Evolutionary conservation across 2,797 vertebrate species (phyloP).

Genomic region (Acrocephalus scirpaceus): DNA sequence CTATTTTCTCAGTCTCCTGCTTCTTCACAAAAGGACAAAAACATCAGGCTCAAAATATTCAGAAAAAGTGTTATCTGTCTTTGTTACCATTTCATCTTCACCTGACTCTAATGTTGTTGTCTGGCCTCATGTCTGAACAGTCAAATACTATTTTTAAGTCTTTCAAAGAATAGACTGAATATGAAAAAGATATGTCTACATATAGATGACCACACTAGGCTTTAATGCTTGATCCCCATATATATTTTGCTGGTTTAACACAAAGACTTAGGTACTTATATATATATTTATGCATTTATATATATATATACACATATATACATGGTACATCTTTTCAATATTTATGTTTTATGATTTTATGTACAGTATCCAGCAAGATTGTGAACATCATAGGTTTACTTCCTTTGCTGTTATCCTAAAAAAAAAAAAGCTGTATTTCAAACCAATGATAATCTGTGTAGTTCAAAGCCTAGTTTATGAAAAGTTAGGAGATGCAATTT

Average conservation of each 20-base stretch:
- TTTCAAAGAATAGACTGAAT: background rate
- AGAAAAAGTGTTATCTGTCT: background rate
- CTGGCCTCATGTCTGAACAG: background rate
- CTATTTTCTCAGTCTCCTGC: constrained; percentile 34
- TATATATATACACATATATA: no score
- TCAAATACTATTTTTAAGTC: background rate
- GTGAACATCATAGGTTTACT: background rate
- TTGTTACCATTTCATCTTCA: background rate
- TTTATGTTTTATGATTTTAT: background rate
- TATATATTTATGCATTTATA: background rate
- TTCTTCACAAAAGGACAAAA: constrained; percentile 24
- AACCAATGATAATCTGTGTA: background rate
- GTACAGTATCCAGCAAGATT: background rate
- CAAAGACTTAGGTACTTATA: background rate
- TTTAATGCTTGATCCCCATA: background rate
- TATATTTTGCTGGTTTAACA: background rate
- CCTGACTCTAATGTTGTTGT: background rate
- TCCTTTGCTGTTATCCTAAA: background rate
- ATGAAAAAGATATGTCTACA: background rate
- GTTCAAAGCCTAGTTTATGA: background rate
- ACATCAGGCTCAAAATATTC: background rate
- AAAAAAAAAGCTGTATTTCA: background rate
- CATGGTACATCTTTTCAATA: background rate
- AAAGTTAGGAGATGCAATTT: background rate
- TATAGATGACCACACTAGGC: background rate